Conservation (phyloP, 2,113 vertebrate genomes). For the Gadus chalcogrammus region DNA sequence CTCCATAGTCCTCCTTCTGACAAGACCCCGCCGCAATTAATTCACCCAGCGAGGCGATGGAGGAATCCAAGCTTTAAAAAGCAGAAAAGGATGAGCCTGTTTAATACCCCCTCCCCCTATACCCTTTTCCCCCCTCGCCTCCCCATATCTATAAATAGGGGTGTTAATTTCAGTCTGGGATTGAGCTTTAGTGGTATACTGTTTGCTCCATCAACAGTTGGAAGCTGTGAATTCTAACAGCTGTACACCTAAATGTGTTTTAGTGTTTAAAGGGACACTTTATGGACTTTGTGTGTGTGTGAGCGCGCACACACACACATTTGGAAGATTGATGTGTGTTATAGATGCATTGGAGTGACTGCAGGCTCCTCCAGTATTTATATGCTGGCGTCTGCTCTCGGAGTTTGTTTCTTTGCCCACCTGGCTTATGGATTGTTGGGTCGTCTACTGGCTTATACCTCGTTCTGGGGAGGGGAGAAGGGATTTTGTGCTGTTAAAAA, state of each 20-base stretch:
- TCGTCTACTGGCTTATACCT: constrained; percentile 24
- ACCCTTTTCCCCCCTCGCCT: constrained; percentile 3
- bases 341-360: constrained; percentile 23
- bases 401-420: constrained; percentile 20
- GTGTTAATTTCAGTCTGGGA: constrained; percentile 72
- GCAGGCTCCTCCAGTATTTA: constrained; percentile 10
- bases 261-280: neutral
- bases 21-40: constrained; percentile 62
- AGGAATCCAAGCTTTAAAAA: constrained; percentile 22
- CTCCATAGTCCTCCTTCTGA: constrained; percentile 39
- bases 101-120: constrained; percentile 38
- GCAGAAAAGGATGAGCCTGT: constrained; percentile 41
- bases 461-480: constrained; percentile 18
- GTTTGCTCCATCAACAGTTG: constrained; percentile 46
- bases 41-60: constrained; percentile 28
- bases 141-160: constrained; percentile 66
- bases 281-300: neutral
- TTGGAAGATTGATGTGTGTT: constrained; percentile 15
- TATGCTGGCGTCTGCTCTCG: constrained; percentile 22
- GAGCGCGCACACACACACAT: no score
- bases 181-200: constrained; percentile 53
- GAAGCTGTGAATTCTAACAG: constrained; percentile 67
- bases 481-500: constrained; percentile 45
- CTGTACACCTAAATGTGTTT: constrained; percentile 50
- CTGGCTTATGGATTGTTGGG: constrained; percentile 24